Conservation (phyloP, 2,113 vertebrate genomes). For the Erinaceus europaeus region DNA sequence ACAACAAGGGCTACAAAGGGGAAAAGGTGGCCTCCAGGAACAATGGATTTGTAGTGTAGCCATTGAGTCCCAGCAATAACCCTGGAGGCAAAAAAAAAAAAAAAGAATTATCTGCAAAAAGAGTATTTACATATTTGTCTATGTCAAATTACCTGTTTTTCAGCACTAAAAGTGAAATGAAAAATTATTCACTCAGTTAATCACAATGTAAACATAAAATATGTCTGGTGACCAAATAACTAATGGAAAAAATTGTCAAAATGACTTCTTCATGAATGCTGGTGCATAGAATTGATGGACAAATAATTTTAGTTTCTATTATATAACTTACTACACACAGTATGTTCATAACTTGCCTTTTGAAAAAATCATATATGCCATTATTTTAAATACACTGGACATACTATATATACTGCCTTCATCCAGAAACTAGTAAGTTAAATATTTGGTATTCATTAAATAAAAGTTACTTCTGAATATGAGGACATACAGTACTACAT, state of each 20-base stretch:
- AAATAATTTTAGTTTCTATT: conserved; percentile 8
- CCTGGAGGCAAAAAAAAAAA: too few relatives aligned
- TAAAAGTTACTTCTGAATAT: conserved; percentile 4
- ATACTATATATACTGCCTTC: neutral
- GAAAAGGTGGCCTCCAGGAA: too few relatives aligned
- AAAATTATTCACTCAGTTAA: too few relatives aligned
- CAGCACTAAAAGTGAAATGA: conserved; percentile 11
- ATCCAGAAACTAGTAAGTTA: neutral
- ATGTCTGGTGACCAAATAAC: conserved; percentile 22
- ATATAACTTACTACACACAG: neutral
- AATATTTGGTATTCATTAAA: neutral
- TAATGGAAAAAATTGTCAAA: conserved; percentile 9
- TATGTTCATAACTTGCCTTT: conserved; percentile 18
- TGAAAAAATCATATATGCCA: conserved; percentile 5
- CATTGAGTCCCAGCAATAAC: too few relatives aligned
- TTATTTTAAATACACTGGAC: conserved; percentile 30
- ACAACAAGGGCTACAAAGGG: too few relatives aligned
- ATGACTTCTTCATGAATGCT: neutral
- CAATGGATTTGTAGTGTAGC: too few relatives aligned
- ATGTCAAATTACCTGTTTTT: neutral
- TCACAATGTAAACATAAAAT: too few relatives aligned
- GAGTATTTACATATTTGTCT: neutral
- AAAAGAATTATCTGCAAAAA: too few relatives aligned
- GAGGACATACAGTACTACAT: neutral
- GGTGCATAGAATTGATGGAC: neutral